Evolutionary conservation across 2,888 invertebrate genomes (phyloP), one percentile per base, ranked within the genome.

Genomic region (Cataglyphis livida): DNA sequence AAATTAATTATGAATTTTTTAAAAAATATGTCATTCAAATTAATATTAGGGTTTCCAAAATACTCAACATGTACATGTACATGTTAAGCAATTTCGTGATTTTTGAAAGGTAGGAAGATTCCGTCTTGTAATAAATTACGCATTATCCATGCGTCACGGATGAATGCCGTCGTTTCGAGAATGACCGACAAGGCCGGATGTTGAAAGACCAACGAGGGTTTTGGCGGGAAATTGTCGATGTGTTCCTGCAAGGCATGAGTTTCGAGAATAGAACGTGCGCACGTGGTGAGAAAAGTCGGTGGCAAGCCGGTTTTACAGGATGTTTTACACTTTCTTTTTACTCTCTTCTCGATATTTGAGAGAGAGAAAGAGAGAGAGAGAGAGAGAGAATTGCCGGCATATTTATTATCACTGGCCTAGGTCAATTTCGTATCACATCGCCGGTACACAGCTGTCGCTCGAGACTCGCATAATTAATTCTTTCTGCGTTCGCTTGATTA

Each of bases 371-470:
- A 6, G 48, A 18, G 44, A 15, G 5, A 32, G 32, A 12, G 41
- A 3, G 41, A 12, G 41, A 41, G 41, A 41, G 41, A 41, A 73
- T 74, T 70, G 62, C 57, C 57, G 65, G 78, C 79, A 85, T 88
- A 88, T 87, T 89, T 88, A 89, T 89, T 89, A 89, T 89, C 81
- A 82, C 83, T 85, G 88, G 81, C 88, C 88, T 89, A 84, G 88
- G 88, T 89, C 88, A 89, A 88, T 84, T 51, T 81, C 57, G 84
- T 82, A 83, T 81, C 86, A 78, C 84, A 79, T 83, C 79, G 64
- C 38, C 57, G 28, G n/a, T 10, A 6, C 21, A 25, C 21, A 48
- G 59, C 71, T 25, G 54, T 48, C 82, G 57, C n/a, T 54, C 38
- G 35, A 75, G 70, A 75, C 66, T 41, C 57, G 35, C 35, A 51